A percentile compares a stretch with the other conserved stretches of the same genome.
Conservation (phyloP, 2,888 invertebrate species). For the Pyrochroa serraticornis region DNA sequence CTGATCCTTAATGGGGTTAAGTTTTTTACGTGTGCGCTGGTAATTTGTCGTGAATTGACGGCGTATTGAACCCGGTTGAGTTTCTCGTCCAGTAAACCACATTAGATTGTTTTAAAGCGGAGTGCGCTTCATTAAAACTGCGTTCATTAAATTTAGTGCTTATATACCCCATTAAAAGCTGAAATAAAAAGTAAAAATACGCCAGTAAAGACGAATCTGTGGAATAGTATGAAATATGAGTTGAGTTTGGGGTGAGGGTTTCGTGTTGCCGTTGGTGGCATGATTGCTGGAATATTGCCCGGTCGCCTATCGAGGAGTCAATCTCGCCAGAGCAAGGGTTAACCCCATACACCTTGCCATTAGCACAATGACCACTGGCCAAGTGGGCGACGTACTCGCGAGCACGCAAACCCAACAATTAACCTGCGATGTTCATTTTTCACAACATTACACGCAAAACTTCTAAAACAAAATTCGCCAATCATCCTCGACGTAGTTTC, state of each 20-base stretch:
- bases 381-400: slow-evolving; percentile 30
- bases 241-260: slow-evolving; percentile 13
- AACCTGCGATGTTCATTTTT: slow-evolving; percentile 32
- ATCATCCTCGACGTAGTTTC: not conserved
- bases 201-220: slow-evolving; percentile 18
- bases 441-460: slow-evolving; percentile 26
- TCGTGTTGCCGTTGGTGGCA: slow-evolving; percentile 48
- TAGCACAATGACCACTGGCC: slow-evolving; percentile 54
- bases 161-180: slow-evolving; percentile 33
- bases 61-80: not conserved
- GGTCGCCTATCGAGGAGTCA: slow-evolving; percentile 51
- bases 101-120: slow-evolving; percentile 23
- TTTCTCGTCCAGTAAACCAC: slow-evolving; percentile 8
- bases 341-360: slow-evolving; percentile 54
- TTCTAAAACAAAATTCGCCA: slow-evolving; percentile 3
- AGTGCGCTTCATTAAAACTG: slow-evolving; percentile 42
- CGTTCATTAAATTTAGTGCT: slow-evolving; percentile 45
- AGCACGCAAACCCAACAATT: slow-evolving; percentile 36
- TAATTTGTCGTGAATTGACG: slow-evolving; percentile 1
- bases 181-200: slow-evolving; percentile 24
- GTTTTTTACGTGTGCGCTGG: slow-evolving; percentile 4
- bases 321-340: slow-evolving; percentile 53
- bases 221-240: slow-evolving; percentile 22
- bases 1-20: too few relatives aligned
- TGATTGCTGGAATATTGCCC: slow-evolving; percentile 55